Percentiles rank a stretch among this genome's conserved stretches.
Evolutionary conservation across 1,140 invertebrate genomes (phyloP).

Genomic region (Cotesia chilonis): DNA sequence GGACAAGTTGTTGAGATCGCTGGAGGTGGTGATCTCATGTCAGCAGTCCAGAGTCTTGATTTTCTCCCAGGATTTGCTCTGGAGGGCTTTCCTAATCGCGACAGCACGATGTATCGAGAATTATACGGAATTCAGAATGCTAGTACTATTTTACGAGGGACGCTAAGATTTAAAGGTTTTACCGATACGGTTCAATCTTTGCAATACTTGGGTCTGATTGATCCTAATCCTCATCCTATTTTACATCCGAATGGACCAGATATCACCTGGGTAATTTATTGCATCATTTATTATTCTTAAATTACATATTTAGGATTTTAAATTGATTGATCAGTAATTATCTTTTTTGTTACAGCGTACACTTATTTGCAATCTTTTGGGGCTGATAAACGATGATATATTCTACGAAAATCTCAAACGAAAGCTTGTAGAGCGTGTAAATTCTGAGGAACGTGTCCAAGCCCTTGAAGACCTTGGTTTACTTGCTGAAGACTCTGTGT

Average conservation of each 20-base stretch:
- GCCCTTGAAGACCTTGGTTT: conserved; percentile 87
- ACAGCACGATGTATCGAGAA: conserved; percentile 89
- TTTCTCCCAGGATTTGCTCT: conserved; percentile 97
- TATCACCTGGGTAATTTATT: conserved; percentile 86
- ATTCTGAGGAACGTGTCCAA: conserved; percentile 72
- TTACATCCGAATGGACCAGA: conserved; percentile 95
- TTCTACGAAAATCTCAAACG: conserved; percentile 93
- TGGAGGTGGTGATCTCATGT: conserved; percentile 88
- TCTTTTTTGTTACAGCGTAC: conserved; percentile 70
- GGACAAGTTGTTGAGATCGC: conserved; percentile 91
- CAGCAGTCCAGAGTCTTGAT: conserved; percentile 77
- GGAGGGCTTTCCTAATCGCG: conserved; percentile 95
- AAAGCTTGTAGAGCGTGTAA: conserved; percentile 79
- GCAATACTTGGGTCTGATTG: conserved; percentile 88
- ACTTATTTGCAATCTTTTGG: conserved; percentile 86
- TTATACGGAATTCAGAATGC: conserved; percentile 89
- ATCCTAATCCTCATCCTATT: conserved; percentile 83
- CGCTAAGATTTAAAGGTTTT: conserved; percentile 91
- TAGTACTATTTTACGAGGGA: conserved; percentile 89
- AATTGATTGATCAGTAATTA: neutral
- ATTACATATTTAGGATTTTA: neutral
- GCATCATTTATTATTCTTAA: too few species aligned
- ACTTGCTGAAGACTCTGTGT: conserved; percentile 81
- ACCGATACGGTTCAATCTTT: conserved; percentile 86
- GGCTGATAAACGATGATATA: conserved; percentile 84